Percentiles rank a stretch among this genome's conserved stretches.
Conservation (phyloP, 2,797 vertebrate genomes). For the Thripadectes ignobilis region DNA sequence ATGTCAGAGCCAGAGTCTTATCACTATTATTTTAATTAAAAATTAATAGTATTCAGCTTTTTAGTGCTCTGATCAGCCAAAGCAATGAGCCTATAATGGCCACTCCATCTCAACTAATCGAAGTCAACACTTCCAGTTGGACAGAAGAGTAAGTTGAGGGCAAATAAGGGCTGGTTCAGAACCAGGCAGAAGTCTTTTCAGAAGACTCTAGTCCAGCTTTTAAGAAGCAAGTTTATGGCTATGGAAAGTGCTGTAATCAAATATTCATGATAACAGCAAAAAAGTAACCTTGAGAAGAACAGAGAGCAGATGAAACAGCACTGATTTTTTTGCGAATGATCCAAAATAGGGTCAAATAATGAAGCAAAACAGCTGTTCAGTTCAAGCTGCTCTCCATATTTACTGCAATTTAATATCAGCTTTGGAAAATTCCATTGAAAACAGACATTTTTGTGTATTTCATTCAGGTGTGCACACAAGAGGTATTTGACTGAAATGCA, state of each 20-base stretch:
- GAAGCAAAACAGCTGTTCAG: slow-evolving; percentile 4
- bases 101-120: not conserved
- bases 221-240: not conserved
- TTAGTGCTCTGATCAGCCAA: not conserved
- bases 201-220: not conserved
- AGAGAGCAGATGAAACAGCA: not conserved
- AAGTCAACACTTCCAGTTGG: not conserved
- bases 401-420: not conserved
- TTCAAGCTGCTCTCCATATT: not conserved
- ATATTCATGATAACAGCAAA: not conserved
- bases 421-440: slow-evolving; percentile 1
- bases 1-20: not conserved
- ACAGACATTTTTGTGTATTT: not conserved
- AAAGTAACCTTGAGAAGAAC: slow-evolving; percentile 32
- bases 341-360: slow-evolving; percentile 6
- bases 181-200: not conserved
- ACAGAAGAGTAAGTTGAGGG: not conserved
- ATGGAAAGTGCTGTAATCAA: not conserved
- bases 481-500: not conserved
- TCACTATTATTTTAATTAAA: not conserved
- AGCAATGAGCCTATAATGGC: not conserved
- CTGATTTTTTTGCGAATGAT: not conserved
- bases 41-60: not conserved
- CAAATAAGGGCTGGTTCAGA: not conserved
- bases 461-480: not conserved